Evolutionary conservation across 1,140 invertebrate genomes (phyloP).

Genomic region (Hycleus cichorii): DNA sequence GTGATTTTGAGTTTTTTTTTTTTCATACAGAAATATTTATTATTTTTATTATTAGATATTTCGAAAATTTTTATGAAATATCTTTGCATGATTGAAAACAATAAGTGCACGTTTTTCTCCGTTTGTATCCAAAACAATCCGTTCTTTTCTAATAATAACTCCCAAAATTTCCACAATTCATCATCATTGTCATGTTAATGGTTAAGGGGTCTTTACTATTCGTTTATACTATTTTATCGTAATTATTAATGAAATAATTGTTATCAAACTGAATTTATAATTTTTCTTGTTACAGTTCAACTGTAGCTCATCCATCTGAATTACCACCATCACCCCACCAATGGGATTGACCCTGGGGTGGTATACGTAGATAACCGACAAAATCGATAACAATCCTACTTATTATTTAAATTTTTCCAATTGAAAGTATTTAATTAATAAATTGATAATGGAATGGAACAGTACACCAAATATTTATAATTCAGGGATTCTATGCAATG

Average conservation of each 20-base stretch:
- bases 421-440: slow-evolving; percentile 7
- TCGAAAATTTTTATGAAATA: background rate
- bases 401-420: background rate
- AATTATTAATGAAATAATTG: too few species aligned
- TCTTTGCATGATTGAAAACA: too few species aligned
- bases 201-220: too few species aligned
- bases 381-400: background rate
- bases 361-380: slow-evolving; percentile 28
- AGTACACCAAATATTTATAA: slow-evolving; percentile 37
- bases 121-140: too few species aligned
- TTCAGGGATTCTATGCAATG: slow-evolving; percentile 40
- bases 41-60: background rate
- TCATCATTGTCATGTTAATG: background rate
- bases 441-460: slow-evolving; percentile 7
- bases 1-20: slow-evolving; percentile 34
- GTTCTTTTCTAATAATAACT: too few species aligned
- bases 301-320: slow-evolving; percentile 94
- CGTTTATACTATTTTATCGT: too few species aligned
- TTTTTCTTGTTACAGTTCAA: slow-evolving; percentile 68
- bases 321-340: slow-evolving; percentile 94
- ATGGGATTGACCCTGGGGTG: slow-evolving; percentile 73
- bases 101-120: too few species aligned
- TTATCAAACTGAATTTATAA: background rate
- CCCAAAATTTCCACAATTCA: too few species aligned
- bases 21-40: background rate